Evolutionary conservation across 2,888 invertebrate genomes (phyloP), one percentile per base, ranked within the genome.

Genomic region (Teinopalpus imperialis): DNA sequence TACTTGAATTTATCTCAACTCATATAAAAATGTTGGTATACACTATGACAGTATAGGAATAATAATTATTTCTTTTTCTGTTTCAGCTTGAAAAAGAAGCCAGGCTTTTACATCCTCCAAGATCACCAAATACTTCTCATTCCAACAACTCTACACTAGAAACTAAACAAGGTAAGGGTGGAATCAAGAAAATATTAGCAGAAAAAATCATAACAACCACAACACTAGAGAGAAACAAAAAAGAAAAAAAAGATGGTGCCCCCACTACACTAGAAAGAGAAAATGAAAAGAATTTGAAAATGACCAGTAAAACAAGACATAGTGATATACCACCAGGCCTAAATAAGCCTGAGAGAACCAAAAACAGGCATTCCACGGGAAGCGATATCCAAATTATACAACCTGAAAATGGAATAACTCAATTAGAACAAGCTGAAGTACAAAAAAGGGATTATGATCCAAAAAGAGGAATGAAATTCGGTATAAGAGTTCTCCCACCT

Each of bases 401-500:
- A 52, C 74, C 82, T 30, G 87, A 88, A 46, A 88, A 85, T 49
- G 80, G 85, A 0, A 66, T 79, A 9, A 56, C 69, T 26, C 71
- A 77, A 48, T 63, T 85, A 16, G 90, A 91, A 59, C 82, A 87
- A 18, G 67, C 77, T 1, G 90, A 91, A 70, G 65, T 78, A 0
- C 91, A 91, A 59, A 91, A 90, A 63, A 81, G 85, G 51, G 91
- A 91, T 54, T 82, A 89, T 29, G 91, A 91, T 47, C 78, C 85
- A 0, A 90, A 90, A 54, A 89, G 90, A 48, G 91, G 89, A 34
- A 90, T 91, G 73, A 93, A 93, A 66, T 93, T 94, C 42, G 94
- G 93, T 0, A 91, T 93, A 40, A 87, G 92, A 62, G 93, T 94
- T 0, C 70, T 94, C 2, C 92, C 92, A 7, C 90, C 90, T 2